These are phyloP conservation scores for Limulus polyphemus DNA, from an alignment of 2,888 invertebrate species.

Conservation along the genomic window DNA sequence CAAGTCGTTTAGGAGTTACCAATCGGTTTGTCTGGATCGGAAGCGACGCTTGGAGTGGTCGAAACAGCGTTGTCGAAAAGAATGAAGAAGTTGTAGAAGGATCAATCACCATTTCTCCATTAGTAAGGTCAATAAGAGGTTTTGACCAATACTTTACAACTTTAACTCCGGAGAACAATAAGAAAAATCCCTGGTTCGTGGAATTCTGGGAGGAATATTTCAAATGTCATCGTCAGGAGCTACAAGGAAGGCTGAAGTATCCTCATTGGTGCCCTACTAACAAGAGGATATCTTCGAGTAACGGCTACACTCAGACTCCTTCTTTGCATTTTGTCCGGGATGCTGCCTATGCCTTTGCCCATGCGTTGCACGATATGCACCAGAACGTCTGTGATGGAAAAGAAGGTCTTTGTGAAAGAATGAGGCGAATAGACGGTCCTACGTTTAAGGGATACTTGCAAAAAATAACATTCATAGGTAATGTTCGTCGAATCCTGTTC, in stretches of 20 bases:
- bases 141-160: conserved; percentile 44
- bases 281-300: conserved; percentile 11
- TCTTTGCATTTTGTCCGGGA: conserved; percentile 45
- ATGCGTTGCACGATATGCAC: conserved; percentile 42
- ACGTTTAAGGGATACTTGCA: conserved; percentile 38
- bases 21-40: conserved; percentile 43
- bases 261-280: conserved; percentile 18
- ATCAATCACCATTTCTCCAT: conserved; percentile 44
- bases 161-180: conserved; percentile 34
- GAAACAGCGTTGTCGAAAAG: conserved; percentile 29
- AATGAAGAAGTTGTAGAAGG: conserved; percentile 39
- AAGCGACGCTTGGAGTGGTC: conserved; percentile 43
- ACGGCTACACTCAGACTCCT: conserved; percentile 38
- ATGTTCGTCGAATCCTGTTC: background rate
- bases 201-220: conserved; percentile 43
- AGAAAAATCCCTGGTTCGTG: conserved; percentile 42
- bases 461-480: conserved; percentile 44
- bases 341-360: conserved; percentile 44
- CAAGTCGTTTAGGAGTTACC: conserved; percentile 32
- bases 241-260: background rate
- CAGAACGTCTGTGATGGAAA: conserved; percentile 34
- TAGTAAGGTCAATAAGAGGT: conserved; percentile 38
- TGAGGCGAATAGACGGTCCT: conserved; percentile 38
- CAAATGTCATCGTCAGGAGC: conserved; percentile 30
- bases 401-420: conserved; percentile 37